A percentile compares a stretch with the other conserved stretches of the same genome.
These are phyloP conservation scores for Drosophila rhopaloa DNA, from an alignment of 1,140 invertebrate species.

Conservation along the genomic window DNA sequence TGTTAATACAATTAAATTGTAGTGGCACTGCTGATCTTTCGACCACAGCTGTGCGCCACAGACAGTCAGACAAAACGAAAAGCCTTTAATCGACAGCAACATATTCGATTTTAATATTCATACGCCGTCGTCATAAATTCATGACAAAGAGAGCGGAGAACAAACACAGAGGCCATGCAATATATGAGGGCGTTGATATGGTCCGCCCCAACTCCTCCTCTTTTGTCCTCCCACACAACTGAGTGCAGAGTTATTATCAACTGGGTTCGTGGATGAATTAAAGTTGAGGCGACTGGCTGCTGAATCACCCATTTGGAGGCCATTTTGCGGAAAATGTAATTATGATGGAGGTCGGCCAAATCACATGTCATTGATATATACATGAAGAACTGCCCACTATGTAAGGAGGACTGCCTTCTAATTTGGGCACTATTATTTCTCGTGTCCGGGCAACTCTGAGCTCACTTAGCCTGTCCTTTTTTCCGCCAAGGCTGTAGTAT, in stretches of 20 bases:
- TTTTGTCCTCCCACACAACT: background rate
- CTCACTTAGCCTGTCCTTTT: background rate
- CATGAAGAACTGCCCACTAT: slow-evolving; percentile 26
- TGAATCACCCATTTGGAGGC: slow-evolving; percentile 21
- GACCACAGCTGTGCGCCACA: slow-evolving; percentile 7
- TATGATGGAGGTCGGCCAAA: slow-evolving; percentile 30
- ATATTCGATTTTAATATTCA: slow-evolving; percentile 84
- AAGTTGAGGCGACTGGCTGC: slow-evolving; percentile 15
- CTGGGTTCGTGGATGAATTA: slow-evolving; percentile 24
- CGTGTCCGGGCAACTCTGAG: slow-evolving; percentile 46
- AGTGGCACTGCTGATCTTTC: background rate
- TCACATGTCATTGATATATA: slow-evolving; percentile 27
- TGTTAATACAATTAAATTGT: no score
- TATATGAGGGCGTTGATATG: slow-evolving; percentile 67
- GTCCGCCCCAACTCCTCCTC: background rate
- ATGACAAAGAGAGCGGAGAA: slow-evolving; percentile 35
- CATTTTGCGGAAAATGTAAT: slow-evolving; percentile 38
- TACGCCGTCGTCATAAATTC: slow-evolving; percentile 81
- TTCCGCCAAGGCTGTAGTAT: slow-evolving; percentile 26
- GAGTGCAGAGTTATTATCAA: slow-evolving; percentile 34
- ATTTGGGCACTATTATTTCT: slow-evolving; percentile 33
- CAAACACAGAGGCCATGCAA: slow-evolving; percentile 31
- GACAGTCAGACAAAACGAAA: slow-evolving; percentile 66
- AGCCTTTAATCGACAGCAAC: slow-evolving; percentile 84
- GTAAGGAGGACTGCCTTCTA: slow-evolving; percentile 32